These are phyloP conservation scores for Drosophila suboccidentalis DNA, from an alignment of 2,888 invertebrate genomes.

Conservation along the genomic window DNA sequence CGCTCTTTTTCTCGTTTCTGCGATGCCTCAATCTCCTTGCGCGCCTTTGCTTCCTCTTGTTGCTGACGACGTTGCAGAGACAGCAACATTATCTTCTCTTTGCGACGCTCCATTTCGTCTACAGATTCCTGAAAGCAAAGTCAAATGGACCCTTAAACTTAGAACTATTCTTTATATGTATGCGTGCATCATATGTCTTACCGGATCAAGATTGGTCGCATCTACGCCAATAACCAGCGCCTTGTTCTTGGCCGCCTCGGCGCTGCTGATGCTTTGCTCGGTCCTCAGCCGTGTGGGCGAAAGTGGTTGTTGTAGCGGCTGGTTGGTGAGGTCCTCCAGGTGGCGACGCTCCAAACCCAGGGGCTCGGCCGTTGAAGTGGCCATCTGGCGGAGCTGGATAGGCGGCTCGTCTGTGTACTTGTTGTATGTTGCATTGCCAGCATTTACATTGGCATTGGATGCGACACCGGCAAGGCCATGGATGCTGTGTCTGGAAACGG, in stretches of 20 bases:
- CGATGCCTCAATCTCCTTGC: conserved; percentile 93
- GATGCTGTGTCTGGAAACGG: conserved; percentile 69
- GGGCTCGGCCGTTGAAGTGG: conserved; percentile 50
- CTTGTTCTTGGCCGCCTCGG: conserved; percentile 85
- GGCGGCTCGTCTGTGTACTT: conserved; percentile 84
- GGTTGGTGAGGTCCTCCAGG: conserved; percentile 81
- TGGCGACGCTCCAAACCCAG: conserved; percentile 74
- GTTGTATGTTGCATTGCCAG: conserved; percentile 83
- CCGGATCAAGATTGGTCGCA: conserved; percentile 89
- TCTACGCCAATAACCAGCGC: conserved; percentile 90
- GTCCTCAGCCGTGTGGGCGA: conserved; percentile 74
- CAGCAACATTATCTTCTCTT: conserved; percentile 95
- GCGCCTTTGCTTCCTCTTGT: conserved; percentile 94
- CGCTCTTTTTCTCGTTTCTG: conserved; percentile 92
- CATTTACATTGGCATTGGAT: conserved; percentile 61
- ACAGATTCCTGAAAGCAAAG: conserved; percentile 89
- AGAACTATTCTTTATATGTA: neutral
- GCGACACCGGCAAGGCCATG: conserved; percentile 70
- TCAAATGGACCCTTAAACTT: neutral
- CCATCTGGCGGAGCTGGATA: conserved; percentile 81
- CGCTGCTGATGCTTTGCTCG: conserved; percentile 75
- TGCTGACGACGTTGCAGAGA: conserved; percentile 96
- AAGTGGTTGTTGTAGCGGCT: conserved; percentile 65
- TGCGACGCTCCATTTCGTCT: conserved; percentile 96
- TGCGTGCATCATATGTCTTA: conserved; percentile 82